Evolutionary conservation across 2,113 vertebrate species (phyloP).

Genomic region (Cryptoleucopteryx plumbea): DNA sequence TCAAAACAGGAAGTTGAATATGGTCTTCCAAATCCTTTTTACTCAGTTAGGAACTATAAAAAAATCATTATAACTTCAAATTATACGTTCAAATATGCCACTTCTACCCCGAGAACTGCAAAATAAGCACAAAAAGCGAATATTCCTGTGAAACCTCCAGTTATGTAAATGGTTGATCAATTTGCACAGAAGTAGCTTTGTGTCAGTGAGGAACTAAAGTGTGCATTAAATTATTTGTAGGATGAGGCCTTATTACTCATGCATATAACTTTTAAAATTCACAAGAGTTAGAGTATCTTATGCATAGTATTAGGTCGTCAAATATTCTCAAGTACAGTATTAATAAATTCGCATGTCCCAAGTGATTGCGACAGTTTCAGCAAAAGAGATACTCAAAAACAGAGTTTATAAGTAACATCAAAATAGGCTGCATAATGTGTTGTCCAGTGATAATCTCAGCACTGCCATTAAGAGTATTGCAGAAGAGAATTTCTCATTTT

Average conservation of each 20-base stretch:
- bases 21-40: neutral
- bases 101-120: neutral
- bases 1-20: neutral
- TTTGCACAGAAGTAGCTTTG: neutral
- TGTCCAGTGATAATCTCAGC: neutral
- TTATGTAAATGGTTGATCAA: neutral
- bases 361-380: neutral
- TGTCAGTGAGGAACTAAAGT: neutral
- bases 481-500: too few relatives aligned
- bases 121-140: neutral
- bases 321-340: neutral
- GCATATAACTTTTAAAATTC: neutral
- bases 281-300: neutral
- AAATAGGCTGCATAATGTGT: neutral
- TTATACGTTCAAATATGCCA: neutral
- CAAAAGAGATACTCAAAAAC: neutral
- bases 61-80: neutral
- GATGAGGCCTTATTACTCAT: neutral
- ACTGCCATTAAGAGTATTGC: neutral
- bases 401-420: neutral
- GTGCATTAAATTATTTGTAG: neutral
- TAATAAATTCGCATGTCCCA: neutral
- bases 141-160: neutral
- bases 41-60: neutral
- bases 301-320: neutral